Percentiles rank a stretch among this genome's conserved stretches.
Conservation (phyloP, 2,888 invertebrate genomes). For the Cryptus viduatorius region DNA sequence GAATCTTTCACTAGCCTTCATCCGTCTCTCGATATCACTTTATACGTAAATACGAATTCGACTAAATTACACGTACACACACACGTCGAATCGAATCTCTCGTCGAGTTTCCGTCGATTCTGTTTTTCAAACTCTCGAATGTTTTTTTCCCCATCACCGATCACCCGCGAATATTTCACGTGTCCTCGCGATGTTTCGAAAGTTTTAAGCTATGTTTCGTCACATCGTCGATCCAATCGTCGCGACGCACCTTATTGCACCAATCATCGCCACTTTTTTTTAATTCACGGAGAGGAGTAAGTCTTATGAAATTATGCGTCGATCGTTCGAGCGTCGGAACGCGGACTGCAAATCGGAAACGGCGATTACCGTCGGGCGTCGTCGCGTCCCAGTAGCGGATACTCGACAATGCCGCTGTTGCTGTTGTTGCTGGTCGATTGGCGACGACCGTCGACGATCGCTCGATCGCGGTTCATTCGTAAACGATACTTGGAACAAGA, state of each 20-base stretch:
- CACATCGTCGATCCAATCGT: constrained; percentile 12
- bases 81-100: too few species aligned
- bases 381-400: constrained; percentile 1
- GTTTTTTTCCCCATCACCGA: background rate
- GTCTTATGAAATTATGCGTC: background rate
- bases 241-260: background rate
- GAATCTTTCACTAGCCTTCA: constrained; percentile 35
- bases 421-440: constrained; percentile 69
- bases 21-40: constrained; percentile 10
- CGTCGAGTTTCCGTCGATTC: background rate
- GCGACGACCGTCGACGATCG: constrained; percentile 78
- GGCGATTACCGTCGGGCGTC: constrained; percentile 52
- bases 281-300: too few species aligned
- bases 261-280: constrained; percentile 8
- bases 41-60: constrained; percentile 37
- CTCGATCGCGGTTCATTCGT: constrained; percentile 82
- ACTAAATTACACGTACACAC: constrained; percentile 66
- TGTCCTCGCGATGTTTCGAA: too few species aligned
- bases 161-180: too few species aligned
- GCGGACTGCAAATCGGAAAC: background rate
- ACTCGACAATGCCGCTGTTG: constrained; percentile 58
- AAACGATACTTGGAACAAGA: constrained; percentile 82
- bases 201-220: background rate
- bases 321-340: background rate
- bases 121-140: constrained; percentile 14